These are phyloP conservation scores for Archilochus colubris DNA, from an alignment of 2,113 vertebrate genomes.

Conservation along the genomic window DNA sequence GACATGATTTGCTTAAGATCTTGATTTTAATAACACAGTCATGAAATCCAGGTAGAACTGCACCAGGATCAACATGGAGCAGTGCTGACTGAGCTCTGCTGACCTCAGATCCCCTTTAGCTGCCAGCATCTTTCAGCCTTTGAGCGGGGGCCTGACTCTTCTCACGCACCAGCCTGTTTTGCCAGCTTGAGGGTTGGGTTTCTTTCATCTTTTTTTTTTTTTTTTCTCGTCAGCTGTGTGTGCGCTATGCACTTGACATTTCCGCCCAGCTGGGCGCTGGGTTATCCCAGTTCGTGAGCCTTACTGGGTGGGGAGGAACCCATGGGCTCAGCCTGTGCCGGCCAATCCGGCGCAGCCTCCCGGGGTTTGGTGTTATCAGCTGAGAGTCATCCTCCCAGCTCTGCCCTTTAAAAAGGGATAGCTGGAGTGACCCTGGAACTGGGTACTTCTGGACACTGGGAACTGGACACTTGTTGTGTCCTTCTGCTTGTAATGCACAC, in stretches of 20 bases:
- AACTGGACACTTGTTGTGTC: background rate
- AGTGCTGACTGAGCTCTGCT: background rate
- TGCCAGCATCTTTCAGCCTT: background rate
- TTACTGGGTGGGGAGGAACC: background rate
- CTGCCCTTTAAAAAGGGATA: background rate
- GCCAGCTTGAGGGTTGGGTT: background rate
- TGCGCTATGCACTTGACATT: background rate
- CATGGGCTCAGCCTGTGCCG: background rate
- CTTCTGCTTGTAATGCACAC: rapidly evolving
- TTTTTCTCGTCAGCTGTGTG: background rate
- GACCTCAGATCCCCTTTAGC: background rate
- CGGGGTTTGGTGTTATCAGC: background rate
- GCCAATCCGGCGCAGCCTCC: background rate
- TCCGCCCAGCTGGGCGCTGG: background rate
- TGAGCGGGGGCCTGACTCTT: background rate
- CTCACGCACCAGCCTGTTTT: background rate
- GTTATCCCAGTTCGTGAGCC: background rate
- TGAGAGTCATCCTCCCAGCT: background rate
- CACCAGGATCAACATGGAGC: background rate
- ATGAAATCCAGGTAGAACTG: background rate
- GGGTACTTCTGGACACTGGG: background rate
- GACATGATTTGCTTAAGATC: background rate
- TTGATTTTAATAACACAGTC: background rate
- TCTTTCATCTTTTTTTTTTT: background rate
- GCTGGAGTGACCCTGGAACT: background rate